These are phyloP conservation scores for Forbesichthys agassizii DNA, from an alignment of 2,113 vertebrate genomes.

Conservation along the genomic window DNA sequence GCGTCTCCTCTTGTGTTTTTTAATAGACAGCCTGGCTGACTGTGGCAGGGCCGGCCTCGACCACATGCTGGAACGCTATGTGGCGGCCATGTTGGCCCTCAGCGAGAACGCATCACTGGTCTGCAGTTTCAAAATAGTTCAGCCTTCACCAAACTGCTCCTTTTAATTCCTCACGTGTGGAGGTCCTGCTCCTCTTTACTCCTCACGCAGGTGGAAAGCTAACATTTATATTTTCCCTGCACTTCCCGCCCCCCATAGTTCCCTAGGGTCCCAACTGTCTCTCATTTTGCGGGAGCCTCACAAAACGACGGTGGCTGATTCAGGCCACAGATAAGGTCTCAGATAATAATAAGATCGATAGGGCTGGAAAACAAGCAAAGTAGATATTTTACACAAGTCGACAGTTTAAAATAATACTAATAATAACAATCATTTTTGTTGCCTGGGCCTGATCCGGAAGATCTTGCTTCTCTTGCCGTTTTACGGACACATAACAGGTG, in stretches of 20 bases:
- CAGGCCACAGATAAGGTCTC: background rate
- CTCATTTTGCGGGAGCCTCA: background rate
- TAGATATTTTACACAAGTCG: background rate
- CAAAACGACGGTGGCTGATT: background rate
- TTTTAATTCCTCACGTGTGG: slow-evolving; percentile 2
- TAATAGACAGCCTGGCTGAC: slow-evolving; percentile 72
- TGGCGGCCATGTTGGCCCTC: slow-evolving; percentile 72
- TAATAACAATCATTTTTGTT: background rate
- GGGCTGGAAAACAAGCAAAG: background rate
- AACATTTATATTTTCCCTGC: slow-evolving; percentile 38
- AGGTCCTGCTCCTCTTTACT: slow-evolving; percentile 40
- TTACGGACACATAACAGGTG: slow-evolving; percentile 36
- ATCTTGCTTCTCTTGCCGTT: background rate
- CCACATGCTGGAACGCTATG: slow-evolving; percentile 71
- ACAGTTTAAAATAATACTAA: background rate
- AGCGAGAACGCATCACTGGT: slow-evolving; percentile 61
- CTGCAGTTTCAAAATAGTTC: slow-evolving; percentile 74
- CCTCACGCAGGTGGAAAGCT: slow-evolving; percentile 60
- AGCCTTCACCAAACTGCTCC: slow-evolving; percentile 36
- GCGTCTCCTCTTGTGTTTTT: slow-evolving; percentile 73
- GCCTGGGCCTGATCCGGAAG: no score
- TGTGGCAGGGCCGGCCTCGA: slow-evolving; percentile 77
- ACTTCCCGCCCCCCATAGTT: slow-evolving; percentile 1
- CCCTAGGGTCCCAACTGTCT: background rate
- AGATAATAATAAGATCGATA: background rate